Conservation (phyloP, 2,797 vertebrate species). For the Fratercula arctica region DNA sequence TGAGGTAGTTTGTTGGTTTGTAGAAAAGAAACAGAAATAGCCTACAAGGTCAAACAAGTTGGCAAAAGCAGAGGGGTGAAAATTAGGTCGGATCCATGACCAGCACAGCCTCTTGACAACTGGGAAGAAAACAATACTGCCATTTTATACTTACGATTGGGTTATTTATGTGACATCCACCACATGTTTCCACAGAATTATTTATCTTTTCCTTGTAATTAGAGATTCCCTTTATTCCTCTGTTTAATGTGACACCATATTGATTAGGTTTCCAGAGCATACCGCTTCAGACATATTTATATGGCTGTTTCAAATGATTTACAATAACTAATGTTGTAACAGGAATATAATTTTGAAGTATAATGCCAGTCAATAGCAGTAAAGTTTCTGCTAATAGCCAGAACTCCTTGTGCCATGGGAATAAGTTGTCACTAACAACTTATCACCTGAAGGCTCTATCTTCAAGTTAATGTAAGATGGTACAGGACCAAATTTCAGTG, state of each 20-base stretch:
- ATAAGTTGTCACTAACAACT: neutral
- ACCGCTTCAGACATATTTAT: conserved; percentile 28
- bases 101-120: neutral
- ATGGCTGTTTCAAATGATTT: conserved; percentile 40
- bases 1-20: neutral
- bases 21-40: neutral
- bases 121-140: neutral
- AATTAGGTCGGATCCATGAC: neutral
- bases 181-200: neutral
- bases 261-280: conserved; percentile 29
- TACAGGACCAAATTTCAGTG: neutral
- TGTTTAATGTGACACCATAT: conserved; percentile 28
- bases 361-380: conserved; percentile 23
- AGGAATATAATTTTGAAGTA: conserved; percentile 45
- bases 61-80: neutral
- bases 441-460: neutral
- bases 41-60: neutral
- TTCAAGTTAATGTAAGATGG: neutral
- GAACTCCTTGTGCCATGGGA: neutral
- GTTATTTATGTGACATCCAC: conserved; percentile 1
- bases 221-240: neutral
- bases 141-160: neutral
- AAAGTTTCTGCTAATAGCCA: conserved; percentile 21
- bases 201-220: conserved; percentile 46
- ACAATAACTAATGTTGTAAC: conserved; percentile 5